A percentile compares a stretch with the other conserved stretches of the same genome.
phyloP scores from a whole-genome alignment of 2,797 vertebrate species.

The Acomys russatus region DNA sequence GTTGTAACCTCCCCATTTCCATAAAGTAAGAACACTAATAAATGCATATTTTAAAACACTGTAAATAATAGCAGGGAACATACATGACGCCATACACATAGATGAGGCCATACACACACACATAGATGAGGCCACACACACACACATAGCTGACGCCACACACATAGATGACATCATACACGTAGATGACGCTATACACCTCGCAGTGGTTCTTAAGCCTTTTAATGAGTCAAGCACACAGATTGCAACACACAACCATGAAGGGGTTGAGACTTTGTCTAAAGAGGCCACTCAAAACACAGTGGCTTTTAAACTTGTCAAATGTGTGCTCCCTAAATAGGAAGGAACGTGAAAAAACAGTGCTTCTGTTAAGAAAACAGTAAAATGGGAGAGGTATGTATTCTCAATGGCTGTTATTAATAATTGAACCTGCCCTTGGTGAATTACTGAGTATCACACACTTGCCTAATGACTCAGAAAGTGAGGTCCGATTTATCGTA shows the following conservation, averaged over 20 bases:
- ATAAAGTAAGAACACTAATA: not conserved
- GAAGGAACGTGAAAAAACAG: not conserved
- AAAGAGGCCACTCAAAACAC: not conserved
- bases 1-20: slow-evolving; percentile 1
- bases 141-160: too few relatives aligned
- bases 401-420: slow-evolving; percentile 39
- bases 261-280: not conserved
- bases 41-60: not conserved
- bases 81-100: not conserved
- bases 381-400: slow-evolving; percentile 14
- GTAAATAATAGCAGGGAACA: not conserved
- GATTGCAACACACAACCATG: not conserved
- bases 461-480: not conserved
- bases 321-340: not conserved
- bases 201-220: not conserved
- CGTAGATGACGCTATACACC: not conserved
- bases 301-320: not conserved
- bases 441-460: not conserved
- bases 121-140: too few relatives aligned
- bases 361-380: not conserved
- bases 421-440: not conserved
- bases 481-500: not conserved
- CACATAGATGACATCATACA: too few relatives aligned
- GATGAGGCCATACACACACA: too few relatives aligned
- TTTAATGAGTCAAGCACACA: not conserved